Percentiles rank a stretch among this genome's conserved stretches.
phyloP scores from a whole-genome alignment of 1,140 invertebrate species.

The Solen grandis region DNA sequence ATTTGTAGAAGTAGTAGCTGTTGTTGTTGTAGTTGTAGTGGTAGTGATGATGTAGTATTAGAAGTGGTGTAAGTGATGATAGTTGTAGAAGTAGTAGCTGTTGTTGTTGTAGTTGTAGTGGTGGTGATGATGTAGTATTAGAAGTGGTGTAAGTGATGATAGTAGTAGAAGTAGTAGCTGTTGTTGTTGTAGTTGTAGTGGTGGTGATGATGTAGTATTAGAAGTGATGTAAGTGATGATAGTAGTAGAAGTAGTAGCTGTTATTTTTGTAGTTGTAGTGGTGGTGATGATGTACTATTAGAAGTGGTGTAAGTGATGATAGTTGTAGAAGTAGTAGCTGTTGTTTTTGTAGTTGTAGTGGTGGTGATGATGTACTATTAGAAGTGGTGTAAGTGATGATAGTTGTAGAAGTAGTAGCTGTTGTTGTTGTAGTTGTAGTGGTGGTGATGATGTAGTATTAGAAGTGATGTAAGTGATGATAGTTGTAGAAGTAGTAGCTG shows the following conservation, averaged over 20 bases:
- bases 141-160: too few species aligned
- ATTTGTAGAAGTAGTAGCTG: not conserved
- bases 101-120: not conserved
- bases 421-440: not conserved
- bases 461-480: too few species aligned
- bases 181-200: not conserved
- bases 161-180: not conserved
- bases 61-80: too few species aligned
- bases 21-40: not conserved
- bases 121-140: too few species aligned
- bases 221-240: too few species aligned
- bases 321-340: not conserved
- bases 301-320: too few species aligned
- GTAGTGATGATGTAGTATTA: too few species aligned
- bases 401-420: not conserved
- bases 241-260: not conserved
- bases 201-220: too few species aligned
- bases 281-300: too few species aligned
- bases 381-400: too few species aligned
- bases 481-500: not conserved
- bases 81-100: not conserved
- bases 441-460: too few species aligned
- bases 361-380: not conserved
- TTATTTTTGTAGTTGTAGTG: conserved; percentile 1
- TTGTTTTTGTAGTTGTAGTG: not conserved